A percentile compares a stretch with the other conserved stretches of the same genome.
Evolutionary conservation across 2,113 vertebrate genomes (phyloP).

Genomic region (Cyphomyrus plagiostoma): DNA sequence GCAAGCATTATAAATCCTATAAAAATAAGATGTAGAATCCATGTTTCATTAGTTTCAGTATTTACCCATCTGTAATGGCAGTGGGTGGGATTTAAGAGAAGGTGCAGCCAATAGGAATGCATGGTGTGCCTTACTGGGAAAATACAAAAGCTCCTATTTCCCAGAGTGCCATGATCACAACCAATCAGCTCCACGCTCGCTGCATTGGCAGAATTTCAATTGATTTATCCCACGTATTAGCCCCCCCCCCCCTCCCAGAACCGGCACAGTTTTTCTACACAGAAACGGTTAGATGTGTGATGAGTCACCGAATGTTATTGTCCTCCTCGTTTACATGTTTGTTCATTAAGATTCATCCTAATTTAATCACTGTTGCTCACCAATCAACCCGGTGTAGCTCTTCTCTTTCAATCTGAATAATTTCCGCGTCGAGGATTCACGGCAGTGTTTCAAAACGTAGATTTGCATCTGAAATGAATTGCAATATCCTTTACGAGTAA

Average conservation of each 20-base stretch:
- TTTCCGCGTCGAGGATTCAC: neutral
- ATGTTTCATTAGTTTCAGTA: neutral
- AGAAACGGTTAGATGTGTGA: neutral
- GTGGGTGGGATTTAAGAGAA: neutral
- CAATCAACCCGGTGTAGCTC: neutral
- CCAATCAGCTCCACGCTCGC: slow-evolving; percentile 37
- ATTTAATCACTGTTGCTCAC: neutral
- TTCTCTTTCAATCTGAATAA: neutral
- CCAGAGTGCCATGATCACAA: slow-evolving; percentile 15
- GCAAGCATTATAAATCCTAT: too few species aligned
- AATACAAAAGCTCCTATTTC: neutral
- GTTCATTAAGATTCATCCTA: slow-evolving; percentile 16
- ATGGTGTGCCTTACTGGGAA: neutral
- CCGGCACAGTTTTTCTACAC: neutral
- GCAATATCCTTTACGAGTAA: neutral
- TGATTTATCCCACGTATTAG: neutral
- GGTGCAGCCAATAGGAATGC: neutral
- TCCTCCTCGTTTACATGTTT: neutral
- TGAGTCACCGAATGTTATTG: slow-evolving; percentile 12
- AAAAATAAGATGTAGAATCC: neutral
- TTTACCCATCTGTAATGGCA: slow-evolving; percentile 6
- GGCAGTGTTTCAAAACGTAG: slow-evolving; percentile 3
- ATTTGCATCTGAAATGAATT: neutral
- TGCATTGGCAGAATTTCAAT: neutral
- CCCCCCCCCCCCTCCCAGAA: neutral